phyloP scores from a whole-genome alignment of 2,888 invertebrate species.

The Xanthorhoe designata region DNA sequence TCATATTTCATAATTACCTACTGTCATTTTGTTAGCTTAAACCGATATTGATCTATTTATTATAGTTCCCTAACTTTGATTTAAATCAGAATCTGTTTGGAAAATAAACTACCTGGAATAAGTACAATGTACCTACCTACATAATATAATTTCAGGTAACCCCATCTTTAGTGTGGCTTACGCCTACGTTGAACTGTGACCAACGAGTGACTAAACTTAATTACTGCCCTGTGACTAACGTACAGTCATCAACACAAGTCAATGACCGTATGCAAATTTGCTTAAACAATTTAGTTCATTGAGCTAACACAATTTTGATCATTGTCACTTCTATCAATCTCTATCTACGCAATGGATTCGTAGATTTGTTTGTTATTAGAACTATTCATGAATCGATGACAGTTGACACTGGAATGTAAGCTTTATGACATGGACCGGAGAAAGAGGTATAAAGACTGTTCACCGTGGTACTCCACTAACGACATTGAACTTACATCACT shows the following conservation, averaged over 20 bases:
- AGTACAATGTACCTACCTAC: background rate
- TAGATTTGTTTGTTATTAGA: background rate
- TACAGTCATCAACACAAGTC: slow-evolving; percentile 15
- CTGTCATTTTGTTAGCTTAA: too few species aligned
- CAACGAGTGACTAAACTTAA: slow-evolving; percentile 32
- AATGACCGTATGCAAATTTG: slow-evolving; percentile 1
- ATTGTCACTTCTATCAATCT: background rate
- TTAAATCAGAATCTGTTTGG: too few species aligned
- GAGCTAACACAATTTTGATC: too few species aligned
- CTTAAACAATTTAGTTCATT: background rate
- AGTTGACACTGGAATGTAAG: background rate
- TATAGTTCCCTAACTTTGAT: too few species aligned
- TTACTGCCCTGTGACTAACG: slow-evolving; percentile 32
- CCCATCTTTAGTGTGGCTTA: slow-evolving; percentile 4
- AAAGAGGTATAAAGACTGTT: background rate
- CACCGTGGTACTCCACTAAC: too few species aligned
- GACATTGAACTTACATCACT: background rate
- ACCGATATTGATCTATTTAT: too few species aligned
- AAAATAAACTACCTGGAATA: too few species aligned
- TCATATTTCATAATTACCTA: too few species aligned
- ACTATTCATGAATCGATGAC: background rate
- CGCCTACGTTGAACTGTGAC: slow-evolving; percentile 14
- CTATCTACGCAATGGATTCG: background rate
- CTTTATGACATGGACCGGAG: background rate
- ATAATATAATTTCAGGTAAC: background rate